phyloP scores from a whole-genome alignment of 2,113 vertebrate species.

The Salvelinus sp. region DNA sequence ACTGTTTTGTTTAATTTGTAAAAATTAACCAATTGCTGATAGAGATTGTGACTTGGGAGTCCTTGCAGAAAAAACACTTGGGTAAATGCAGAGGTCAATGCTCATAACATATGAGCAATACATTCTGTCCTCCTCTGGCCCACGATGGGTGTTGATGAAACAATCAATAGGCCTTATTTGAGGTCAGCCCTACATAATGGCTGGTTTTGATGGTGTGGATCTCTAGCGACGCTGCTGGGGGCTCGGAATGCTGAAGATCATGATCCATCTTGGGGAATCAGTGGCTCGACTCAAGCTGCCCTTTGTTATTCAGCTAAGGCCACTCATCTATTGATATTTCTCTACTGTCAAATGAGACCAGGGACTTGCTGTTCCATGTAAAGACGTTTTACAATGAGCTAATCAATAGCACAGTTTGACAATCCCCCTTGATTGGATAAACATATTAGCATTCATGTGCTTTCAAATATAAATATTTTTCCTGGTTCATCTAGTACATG shows the following conservation, averaged over 20 bases:
- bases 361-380: conserved; percentile 2
- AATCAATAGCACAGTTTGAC: conserved; percentile 21
- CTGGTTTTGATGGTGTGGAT: conserved; percentile 13
- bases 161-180: conserved; percentile 4
- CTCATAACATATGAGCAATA: not conserved
- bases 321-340: conserved; percentile 1
- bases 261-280: conserved; percentile 7
- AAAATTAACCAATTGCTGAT: not conserved
- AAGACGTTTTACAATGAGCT: conserved; percentile 12
- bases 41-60: not conserved
- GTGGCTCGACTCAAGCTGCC: not conserved
- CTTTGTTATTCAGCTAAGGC: not conserved
- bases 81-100: not conserved
- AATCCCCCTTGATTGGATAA: not conserved
- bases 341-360: conserved; percentile 16
- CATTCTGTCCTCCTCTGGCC: not conserved
- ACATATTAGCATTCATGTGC: not conserved
- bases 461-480: not conserved
- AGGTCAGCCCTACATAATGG: conserved; percentile 12
- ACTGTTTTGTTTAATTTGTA: not conserved
- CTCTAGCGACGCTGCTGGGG: not conserved
- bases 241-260: not conserved
- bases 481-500: not conserved
- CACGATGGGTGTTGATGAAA: conserved; percentile 14
- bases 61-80: not conserved